phyloP scores from a whole-genome alignment of 2,113 vertebrate genomes.

The Myanophis thanlyinensis region DNA sequence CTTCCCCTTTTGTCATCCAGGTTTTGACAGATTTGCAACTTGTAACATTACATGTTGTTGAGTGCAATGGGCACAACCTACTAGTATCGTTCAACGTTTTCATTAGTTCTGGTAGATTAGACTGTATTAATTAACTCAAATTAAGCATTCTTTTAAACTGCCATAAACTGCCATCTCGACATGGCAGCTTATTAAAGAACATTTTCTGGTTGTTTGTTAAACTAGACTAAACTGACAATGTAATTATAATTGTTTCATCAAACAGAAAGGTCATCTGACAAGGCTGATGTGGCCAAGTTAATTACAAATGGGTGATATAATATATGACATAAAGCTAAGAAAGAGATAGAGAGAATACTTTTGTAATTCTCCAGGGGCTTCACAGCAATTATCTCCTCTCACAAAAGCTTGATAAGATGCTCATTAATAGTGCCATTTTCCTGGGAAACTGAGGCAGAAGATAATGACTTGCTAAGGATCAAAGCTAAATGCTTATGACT shows the following conservation, averaged over 20 bases:
- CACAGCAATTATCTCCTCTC: background rate
- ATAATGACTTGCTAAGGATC: background rate
- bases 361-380: background rate
- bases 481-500: background rate
- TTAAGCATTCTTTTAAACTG: constrained; percentile 49
- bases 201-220: constrained; percentile 59
- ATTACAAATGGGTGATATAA: constrained; percentile 50
- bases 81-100: constrained; percentile 43
- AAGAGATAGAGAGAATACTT: background rate
- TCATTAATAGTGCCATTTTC: background rate
- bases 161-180: constrained; percentile 29
- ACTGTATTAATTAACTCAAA: constrained; percentile 58
- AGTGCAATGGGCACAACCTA: constrained; percentile 25
- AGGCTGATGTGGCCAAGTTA: constrained; percentile 47
- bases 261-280: constrained; percentile 48
- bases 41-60: background rate
- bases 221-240: constrained; percentile 44
- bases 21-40: background rate
- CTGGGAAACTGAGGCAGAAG: background rate
- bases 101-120: constrained; percentile 58
- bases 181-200: constrained; percentile 44
- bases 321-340: constrained; percentile 6
- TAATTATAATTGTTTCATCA: constrained; percentile 54
- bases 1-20: background rate
- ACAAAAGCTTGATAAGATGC: background rate